phyloP scores from a whole-genome alignment of 2,113 vertebrate species.

The Urocolius indicus region DNA sequence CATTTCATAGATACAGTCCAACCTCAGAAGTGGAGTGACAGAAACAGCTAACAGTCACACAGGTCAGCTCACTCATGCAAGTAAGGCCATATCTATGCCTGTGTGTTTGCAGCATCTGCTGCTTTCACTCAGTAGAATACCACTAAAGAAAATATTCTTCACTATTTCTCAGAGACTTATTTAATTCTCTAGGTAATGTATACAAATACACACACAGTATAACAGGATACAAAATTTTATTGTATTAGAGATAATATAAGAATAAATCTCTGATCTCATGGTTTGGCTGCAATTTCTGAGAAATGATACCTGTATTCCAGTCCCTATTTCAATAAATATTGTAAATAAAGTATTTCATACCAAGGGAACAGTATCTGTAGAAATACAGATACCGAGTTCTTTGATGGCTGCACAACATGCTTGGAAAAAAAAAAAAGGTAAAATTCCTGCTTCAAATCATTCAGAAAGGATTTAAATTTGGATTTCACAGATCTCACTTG shows the following conservation, averaged over 20 bases:
- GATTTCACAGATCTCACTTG: not conserved
- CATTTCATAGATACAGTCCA: not conserved
- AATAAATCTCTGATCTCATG: not conserved
- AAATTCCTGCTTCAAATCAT: not conserved
- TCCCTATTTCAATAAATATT: not conserved
- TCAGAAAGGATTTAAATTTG: not conserved
- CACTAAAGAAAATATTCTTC: not conserved
- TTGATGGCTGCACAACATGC: not conserved
- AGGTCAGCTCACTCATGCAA: not conserved
- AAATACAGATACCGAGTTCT: not conserved
- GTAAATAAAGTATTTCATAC: not conserved
- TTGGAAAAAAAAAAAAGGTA: not conserved
- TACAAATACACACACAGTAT: not conserved
- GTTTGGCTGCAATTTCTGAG: not conserved
- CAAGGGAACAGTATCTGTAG: not conserved
- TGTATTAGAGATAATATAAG: not conserved
- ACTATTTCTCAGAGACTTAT: not conserved
- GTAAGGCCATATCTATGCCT: not conserved
- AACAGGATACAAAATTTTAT: not conserved
- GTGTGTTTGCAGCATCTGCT: not conserved
- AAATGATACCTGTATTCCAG: not conserved
- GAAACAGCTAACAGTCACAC: not conserved
- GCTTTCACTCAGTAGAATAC: not conserved
- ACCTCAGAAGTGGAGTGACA: not conserved
- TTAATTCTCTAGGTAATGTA: not conserved